phyloP scores from a whole-genome alignment of 2,113 vertebrate genomes.

The Sinosuthora webbiana region DNA sequence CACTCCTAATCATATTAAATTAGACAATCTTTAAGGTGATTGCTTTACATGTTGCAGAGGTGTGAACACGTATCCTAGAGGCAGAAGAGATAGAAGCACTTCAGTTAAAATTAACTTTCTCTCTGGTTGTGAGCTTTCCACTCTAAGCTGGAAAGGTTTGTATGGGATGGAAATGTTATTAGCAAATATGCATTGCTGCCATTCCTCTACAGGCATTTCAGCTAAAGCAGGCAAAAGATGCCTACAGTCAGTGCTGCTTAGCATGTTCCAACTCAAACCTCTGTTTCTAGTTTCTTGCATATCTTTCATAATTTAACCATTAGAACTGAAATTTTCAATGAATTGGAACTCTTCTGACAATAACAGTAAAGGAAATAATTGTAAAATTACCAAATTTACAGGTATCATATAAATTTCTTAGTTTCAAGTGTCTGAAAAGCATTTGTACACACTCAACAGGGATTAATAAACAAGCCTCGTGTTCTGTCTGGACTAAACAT shows the following conservation, averaged over 20 bases:
- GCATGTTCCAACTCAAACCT: neutral
- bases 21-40: constrained; percentile 25
- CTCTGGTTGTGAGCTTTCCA: neutral
- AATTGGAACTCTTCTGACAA: neutral
- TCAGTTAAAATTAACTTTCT: constrained; percentile 17
- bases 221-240: neutral
- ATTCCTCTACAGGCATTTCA: neutral
- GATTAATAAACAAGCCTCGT: neutral
- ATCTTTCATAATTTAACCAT: neutral
- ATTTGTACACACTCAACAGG: neutral
- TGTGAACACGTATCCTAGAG: neutral
- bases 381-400: neutral
- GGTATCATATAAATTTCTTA: neutral
- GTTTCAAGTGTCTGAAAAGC: neutral
- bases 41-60: constrained; percentile 20
- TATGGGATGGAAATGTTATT: neutral
- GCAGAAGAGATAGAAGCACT: neutral
- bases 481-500: constrained; percentile 12
- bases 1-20: constrained; percentile 42
- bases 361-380: neutral
- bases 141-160: neutral
- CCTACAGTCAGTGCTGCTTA: neutral
- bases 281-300: neutral
- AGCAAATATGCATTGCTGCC: neutral
- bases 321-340: neutral